Conservation (phyloP, 1,140 invertebrate species). For the Rhizoglyphus robini region DNA sequence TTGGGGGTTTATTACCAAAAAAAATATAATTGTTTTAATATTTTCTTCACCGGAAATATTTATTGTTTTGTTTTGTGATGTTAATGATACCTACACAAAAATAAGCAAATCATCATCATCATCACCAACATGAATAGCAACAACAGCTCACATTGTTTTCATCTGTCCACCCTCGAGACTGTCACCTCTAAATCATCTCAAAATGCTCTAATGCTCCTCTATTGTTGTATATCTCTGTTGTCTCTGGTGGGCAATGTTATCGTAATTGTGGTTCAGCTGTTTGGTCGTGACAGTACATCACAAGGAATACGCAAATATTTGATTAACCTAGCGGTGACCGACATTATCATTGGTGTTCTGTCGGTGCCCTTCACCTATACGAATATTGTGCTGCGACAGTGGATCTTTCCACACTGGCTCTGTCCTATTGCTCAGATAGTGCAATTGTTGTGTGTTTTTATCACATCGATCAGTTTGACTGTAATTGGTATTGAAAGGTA, state of each 20-base stretch:
- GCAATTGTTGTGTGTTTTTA: neutral
- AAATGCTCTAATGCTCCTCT: too few species aligned
- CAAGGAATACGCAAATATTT: neutral
- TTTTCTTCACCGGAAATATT: too few species aligned
- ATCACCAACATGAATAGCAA: too few species aligned
- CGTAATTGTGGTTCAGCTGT: neutral
- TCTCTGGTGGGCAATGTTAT: neutral
- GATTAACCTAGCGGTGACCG: neutral
- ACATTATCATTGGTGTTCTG: neutral
- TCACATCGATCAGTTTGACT: neutral
- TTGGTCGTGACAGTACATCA: slow-evolving; percentile 3
- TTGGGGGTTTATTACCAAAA: too few species aligned
- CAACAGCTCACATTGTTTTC: too few species aligned
- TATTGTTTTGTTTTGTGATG: too few species aligned
- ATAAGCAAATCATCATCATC: too few species aligned
- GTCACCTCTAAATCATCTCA: too few species aligned
- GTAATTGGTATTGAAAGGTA: neutral
- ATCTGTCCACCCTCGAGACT: too few species aligned
- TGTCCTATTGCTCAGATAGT: neutral
- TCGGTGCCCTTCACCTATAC: neutral
- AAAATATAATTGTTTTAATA: too few species aligned
- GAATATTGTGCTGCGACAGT: neutral
- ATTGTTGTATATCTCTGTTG: too few species aligned
- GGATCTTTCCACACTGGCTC: neutral
- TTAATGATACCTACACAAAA: too few species aligned